Conservation (phyloP, 2,888 invertebrate species). For the Eurois occulta region DNA sequence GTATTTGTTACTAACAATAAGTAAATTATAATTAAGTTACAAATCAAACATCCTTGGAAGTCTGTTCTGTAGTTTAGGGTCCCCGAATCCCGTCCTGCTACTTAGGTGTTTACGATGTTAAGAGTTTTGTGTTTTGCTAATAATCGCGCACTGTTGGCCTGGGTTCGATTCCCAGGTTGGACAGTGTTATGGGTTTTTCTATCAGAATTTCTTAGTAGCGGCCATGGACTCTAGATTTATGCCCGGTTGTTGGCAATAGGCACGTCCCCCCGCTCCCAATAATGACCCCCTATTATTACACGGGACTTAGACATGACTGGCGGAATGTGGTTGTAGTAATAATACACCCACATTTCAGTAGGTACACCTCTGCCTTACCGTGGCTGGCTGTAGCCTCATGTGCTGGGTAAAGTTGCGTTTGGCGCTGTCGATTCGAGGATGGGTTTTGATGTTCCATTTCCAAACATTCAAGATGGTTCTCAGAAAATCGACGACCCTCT, state of each 20-base stretch:
- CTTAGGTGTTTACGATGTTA: neutral
- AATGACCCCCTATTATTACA: too few species aligned
- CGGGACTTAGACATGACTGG: neutral
- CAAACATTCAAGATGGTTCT: too few species aligned
- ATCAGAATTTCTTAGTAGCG: neutral
- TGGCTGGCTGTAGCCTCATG: neutral
- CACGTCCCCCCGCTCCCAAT: too few species aligned
- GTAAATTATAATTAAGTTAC: neutral
- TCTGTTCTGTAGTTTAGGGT: neutral
- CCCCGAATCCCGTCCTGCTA: neutral
- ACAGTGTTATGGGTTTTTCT: neutral
- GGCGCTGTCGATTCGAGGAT: too few species aligned
- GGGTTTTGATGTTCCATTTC: too few species aligned
- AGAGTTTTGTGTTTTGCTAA: neutral
- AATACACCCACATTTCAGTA: too few species aligned
- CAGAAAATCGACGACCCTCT: too few species aligned
- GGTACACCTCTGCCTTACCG: neutral
- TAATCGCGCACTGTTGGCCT: neutral
- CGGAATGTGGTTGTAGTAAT: too few species aligned
- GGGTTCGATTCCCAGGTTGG: neutral
- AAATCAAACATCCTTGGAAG: neutral
- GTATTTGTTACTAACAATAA: neutral
- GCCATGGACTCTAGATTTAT: neutral
- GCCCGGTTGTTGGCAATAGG: neutral
- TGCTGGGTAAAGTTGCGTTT: too few species aligned